Conservation (phyloP, 2,797 vertebrate species). For the Poeciliopsis infans region DNA sequence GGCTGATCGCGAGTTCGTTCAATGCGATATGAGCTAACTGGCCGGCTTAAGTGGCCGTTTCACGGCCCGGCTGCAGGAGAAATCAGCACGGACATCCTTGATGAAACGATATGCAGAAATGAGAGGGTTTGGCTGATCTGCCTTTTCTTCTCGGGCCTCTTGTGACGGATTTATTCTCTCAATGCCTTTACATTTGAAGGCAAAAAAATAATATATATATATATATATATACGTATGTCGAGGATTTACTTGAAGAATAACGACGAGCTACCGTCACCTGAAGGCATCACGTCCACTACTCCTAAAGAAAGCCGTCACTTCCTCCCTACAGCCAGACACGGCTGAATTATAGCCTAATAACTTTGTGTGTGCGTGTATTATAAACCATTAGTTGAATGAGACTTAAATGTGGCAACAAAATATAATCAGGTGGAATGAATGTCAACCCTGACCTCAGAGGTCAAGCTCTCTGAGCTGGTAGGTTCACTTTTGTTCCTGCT, state of each 20-base stretch:
- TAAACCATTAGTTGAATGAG: not conserved
- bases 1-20: not conserved
- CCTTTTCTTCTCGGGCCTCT: constrained; percentile 23
- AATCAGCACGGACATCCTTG: constrained; percentile 56
- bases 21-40: constrained; percentile 6
- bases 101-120: constrained; percentile 36
- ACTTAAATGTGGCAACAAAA: not conserved
- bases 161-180: not conserved
- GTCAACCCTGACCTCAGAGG: constrained; percentile 13
- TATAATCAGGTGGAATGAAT: not conserved
- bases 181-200: not conserved
- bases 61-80: constrained; percentile 11
- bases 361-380: not conserved
- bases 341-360: too few species aligned
- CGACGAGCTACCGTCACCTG: constrained; percentile 7
- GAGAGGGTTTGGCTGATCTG: constrained; percentile 45
- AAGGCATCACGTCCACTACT: not conserved
- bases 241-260: not conserved
- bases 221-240: too few species aligned
- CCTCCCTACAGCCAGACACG: not conserved
- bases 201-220: too few species aligned
- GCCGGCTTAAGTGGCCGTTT: constrained; percentile 1
- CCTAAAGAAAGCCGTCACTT: not conserved
- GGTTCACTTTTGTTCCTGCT: not conserved
- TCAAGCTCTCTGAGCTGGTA: constrained; percentile 9